These are phyloP conservation scores for Cantharis rufa DNA, from an alignment of 2,888 invertebrate genomes.

Conservation along the genomic window DNA sequence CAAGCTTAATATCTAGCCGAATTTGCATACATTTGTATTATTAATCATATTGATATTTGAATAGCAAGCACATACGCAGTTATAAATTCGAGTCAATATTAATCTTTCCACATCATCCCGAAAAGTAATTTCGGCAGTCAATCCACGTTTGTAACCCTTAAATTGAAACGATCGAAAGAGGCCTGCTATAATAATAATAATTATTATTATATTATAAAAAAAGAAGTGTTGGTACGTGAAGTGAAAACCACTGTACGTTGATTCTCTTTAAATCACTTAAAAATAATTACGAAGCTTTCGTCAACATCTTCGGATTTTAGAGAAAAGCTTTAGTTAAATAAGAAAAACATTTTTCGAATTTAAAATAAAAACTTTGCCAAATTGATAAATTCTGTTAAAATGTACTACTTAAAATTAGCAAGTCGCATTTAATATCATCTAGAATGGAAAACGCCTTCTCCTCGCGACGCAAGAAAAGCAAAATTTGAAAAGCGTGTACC, in stretches of 20 bases:
- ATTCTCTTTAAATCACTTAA: not conserved
- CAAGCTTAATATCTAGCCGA: not conserved
- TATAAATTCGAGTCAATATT: not conserved
- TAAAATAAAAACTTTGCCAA: not conserved
- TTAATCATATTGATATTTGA: not conserved
- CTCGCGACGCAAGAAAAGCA: not conserved
- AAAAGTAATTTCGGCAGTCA: not conserved
- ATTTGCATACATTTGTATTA: not conserved
- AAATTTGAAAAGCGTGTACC: constrained; percentile 5
- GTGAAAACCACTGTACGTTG: too few species aligned
- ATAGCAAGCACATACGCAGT: not conserved
- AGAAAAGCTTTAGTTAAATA: not conserved
- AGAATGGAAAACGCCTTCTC: not conserved
- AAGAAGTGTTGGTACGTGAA: too few species aligned
- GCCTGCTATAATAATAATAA: too few species aligned
- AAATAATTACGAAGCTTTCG: not conserved
- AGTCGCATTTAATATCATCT: too few species aligned
- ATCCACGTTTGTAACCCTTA: not conserved
- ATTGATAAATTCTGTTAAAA: not conserved
- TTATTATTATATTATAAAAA: too few species aligned
- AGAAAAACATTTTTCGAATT: not conserved
- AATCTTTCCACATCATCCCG: not conserved
- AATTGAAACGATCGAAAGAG: not conserved
- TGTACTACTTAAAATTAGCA: not conserved
- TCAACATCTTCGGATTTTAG: not conserved